Percentiles rank a stretch among this genome's conserved stretches.
Conservation (phyloP, 2,888 invertebrate genomes). For the Synergus umbraculus region DNA sequence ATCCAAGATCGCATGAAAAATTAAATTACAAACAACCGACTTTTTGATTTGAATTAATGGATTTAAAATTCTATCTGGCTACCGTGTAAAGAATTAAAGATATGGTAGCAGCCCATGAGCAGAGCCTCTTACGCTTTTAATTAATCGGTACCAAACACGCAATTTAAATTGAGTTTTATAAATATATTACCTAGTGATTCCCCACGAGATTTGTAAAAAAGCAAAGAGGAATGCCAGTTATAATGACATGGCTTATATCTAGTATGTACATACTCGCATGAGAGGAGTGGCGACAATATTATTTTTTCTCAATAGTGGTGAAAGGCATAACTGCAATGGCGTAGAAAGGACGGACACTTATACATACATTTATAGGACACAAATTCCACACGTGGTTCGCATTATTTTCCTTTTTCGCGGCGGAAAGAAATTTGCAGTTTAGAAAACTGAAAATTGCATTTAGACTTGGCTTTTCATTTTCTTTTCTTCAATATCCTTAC, state of each 20-base stretch:
- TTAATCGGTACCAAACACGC: slow-evolving; percentile 1
- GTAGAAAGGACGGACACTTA: slow-evolving; percentile 19
- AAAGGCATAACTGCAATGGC: slow-evolving; percentile 40
- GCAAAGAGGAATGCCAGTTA: slow-evolving; percentile 18
- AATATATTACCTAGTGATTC: slow-evolving; percentile 7
- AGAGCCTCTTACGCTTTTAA: not conserved
- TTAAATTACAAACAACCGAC: not conserved
- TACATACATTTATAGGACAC: slow-evolving; percentile 21
- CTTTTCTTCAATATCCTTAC: not conserved
- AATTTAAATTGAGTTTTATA: slow-evolving; percentile 18
- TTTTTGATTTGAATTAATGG: not conserved
- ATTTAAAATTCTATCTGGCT: too few relatives aligned
- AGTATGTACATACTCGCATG: not conserved
- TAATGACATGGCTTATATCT: not conserved
- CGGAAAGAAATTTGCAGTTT: not conserved
- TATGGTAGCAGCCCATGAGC: not conserved
- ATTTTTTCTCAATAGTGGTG: slow-evolving; percentile 44
- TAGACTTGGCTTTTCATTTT: not conserved
- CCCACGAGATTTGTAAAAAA: not conserved
- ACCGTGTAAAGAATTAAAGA: not conserved
- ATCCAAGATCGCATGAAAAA: not conserved
- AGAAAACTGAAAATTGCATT: not conserved
- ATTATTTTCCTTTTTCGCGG: slow-evolving; percentile 1
- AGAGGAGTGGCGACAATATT: slow-evolving; percentile 44
- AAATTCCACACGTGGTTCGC: slow-evolving; percentile 4